Conservation (phyloP, 2,888 invertebrate genomes). For the Galerucella nymphaeae region DNA sequence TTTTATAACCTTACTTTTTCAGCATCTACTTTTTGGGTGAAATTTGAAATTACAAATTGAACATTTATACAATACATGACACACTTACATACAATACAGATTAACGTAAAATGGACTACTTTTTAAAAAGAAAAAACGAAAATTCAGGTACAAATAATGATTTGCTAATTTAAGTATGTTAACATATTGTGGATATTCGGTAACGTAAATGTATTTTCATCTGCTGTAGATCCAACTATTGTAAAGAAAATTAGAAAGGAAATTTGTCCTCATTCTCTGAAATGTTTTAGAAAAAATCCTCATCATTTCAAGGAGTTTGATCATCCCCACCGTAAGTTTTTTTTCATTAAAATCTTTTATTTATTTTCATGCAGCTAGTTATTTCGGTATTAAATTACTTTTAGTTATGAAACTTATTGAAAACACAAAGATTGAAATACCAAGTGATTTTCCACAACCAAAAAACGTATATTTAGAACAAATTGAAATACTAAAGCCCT, state of each 20-base stretch:
- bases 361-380: background rate
- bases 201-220: background rate
- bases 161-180: background rate
- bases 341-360: background rate
- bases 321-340: conserved; percentile 80
- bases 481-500: conserved; percentile 66
- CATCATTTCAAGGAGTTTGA: conserved; percentile 84
- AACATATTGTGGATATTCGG: background rate
- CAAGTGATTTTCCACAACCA: conserved; percentile 67
- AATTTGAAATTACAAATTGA: background rate
- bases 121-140: conserved; percentile 26
- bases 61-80: background rate
- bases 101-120: conserved; percentile 18
- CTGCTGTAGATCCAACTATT: background rate
- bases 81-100: background rate
- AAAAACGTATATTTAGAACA: conserved; percentile 72
- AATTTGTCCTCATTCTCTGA: conserved; percentile 79
- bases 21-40: background rate
- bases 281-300: conserved; percentile 86
- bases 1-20: background rate
- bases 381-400: conserved; percentile 33
- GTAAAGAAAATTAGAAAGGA: conserved; percentile 60
- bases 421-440: conserved; percentile 67
- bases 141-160: conserved; percentile 1
- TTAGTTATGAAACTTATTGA: conserved; percentile 75